These are phyloP conservation scores for Cecropterus lyciades DNA, from an alignment of 1,140 invertebrate species.

Conservation along the genomic window DNA sequence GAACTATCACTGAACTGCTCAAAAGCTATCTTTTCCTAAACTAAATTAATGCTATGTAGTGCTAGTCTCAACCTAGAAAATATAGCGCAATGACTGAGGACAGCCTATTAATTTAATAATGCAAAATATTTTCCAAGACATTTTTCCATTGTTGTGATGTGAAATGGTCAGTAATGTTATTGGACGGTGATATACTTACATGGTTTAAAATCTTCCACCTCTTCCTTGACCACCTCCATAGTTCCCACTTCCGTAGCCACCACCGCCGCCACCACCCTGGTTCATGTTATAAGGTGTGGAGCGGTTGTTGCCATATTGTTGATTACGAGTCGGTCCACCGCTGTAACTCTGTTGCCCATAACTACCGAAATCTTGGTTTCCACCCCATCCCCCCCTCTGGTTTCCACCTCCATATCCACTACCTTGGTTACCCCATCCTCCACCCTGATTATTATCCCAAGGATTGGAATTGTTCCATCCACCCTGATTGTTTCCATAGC, in stretches of 20 bases:
- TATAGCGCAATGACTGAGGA: conserved; percentile 39
- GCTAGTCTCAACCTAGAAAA: conserved; percentile 46
- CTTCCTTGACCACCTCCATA: conserved; percentile 63
- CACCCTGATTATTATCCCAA: conserved; percentile 76
- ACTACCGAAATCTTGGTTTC: conserved; percentile 88
- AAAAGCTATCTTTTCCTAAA: conserved; percentile 58
- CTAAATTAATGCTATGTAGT: conserved; percentile 78
- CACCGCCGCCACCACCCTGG: conserved; percentile 80
- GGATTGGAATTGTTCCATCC: conserved; percentile 74
- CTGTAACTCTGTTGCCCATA: conserved; percentile 91
- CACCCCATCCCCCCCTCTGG: conserved; percentile 62
- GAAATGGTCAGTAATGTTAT: conserved; percentile 24
- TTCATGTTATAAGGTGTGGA: conserved; percentile 88
- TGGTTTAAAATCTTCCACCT: conserved; percentile 70
- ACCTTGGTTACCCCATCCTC: conserved; percentile 61
- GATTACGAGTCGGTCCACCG: conserved; percentile 89
- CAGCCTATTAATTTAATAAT: conserved; percentile 33
- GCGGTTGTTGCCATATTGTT: conserved; percentile 86
- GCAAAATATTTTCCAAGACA: conserved; percentile 36
- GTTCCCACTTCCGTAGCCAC: conserved; percentile 68
- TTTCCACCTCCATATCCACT: conserved; percentile 67
- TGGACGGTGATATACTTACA: conserved; percentile 56
- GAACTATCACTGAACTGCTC: conserved; percentile 51
- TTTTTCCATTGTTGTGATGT: conserved; percentile 24
- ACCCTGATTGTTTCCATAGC: conserved; percentile 75